Base-by-base conservation (phyloP, 2,113 vertebrate species). In the Vidua chalybeata region DNA sequence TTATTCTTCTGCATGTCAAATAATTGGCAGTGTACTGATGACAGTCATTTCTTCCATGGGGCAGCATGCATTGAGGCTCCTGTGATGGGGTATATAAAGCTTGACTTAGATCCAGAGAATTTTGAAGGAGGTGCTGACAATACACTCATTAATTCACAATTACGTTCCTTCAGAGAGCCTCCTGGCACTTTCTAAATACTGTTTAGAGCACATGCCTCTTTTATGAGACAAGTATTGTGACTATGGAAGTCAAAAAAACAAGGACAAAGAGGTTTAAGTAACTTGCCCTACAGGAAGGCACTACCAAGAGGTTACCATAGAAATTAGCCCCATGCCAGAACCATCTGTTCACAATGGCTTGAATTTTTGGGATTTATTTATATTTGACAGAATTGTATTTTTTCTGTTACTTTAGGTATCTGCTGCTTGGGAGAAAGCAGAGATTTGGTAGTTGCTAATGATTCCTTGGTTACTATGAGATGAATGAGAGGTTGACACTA, bases 91-190 rank as follows among this genome's bases (percentile, higher is more conserved):
- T 78, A 24, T 48, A 82, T 68, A 94, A 89, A 94, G 74, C 56
- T 71, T 95, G 94, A 94, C 82, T 88, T 88, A 66, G 51, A 80
- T 77, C 48, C 91, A 78, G 68, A 33, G 91, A 87, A 93, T 95
- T 92, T 72, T 91, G 93, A 45, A 84, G 84, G 80, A 95, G 69
- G 77, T 92, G 69, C 62, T 97, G 94, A 95, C 89, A 95, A 95
- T 91, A 91, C 69, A 49, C n/a, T 87, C 22, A 37, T 95, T 95
- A 87, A 94, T 92, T 92, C 84, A 92, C 96, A 95, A 94, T 94
- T 90, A 86, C 0, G 0, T 78, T 92, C 84, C 84, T 91, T 95
- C 64, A 56, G 77, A 94, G 56, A 93, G 79, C 85, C 88, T 95
- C 79, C 75, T 81, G 79, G 92, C 61, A 63, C 93, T 94, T 94